These are phyloP conservation scores for Stratiomys singularior DNA, from an alignment of 2,888 invertebrate species.

Conservation along the genomic window DNA sequence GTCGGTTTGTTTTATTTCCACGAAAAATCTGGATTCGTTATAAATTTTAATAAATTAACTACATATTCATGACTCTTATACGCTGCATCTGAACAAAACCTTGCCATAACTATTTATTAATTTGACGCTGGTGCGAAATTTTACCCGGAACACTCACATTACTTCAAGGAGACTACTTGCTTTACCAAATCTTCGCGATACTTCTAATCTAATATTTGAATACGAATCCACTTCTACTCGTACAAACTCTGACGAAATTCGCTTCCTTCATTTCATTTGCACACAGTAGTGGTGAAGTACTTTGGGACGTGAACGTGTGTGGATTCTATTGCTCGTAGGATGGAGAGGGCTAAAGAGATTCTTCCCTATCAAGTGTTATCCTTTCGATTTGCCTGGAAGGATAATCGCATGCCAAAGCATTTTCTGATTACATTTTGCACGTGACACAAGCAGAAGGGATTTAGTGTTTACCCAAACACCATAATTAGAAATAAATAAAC, in stretches of 20 bases:
- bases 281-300: not conserved
- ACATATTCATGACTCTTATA: too few relatives aligned
- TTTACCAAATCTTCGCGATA: not conserved
- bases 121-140: too few relatives aligned
- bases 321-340: not conserved
- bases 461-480: slow-evolving; percentile 43
- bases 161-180: not conserved
- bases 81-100: too few relatives aligned
- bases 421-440: slow-evolving; percentile 52
- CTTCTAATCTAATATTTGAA: slow-evolving; percentile 35
- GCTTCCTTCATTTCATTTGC: not conserved
- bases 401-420: slow-evolving; percentile 51
- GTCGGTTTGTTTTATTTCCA: too few relatives aligned
- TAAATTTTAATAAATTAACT: too few relatives aligned
- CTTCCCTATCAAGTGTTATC: slow-evolving; percentile 39
- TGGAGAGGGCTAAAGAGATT: not conserved
- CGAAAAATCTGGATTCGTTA: too few relatives aligned
- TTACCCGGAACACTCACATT: too few relatives aligned
- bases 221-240: not conserved
- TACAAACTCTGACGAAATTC: not conserved
- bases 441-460: slow-evolving; percentile 47
- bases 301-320: not conserved
- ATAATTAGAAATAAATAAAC: slow-evolving; percentile 48
- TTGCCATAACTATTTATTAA: too few relatives aligned
- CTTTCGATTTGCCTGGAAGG: slow-evolving; percentile 40